These are phyloP conservation scores for Ormyrus nitidulus DNA, from an alignment of 2,888 invertebrate species.

Conservation along the genomic window DNA sequence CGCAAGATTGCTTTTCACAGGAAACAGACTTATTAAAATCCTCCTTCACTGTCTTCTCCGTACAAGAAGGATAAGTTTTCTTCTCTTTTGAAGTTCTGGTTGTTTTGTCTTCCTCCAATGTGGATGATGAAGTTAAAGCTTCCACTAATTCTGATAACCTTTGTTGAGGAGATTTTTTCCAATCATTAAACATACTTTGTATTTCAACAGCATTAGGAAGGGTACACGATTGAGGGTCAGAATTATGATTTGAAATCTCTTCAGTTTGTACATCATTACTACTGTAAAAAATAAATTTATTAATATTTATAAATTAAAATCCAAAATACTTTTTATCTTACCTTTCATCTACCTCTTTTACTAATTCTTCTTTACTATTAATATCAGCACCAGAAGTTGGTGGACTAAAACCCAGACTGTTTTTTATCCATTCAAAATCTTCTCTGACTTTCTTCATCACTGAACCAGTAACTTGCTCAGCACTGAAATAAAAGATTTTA, in stretches of 20 bases:
- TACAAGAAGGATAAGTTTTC: constrained; percentile 47
- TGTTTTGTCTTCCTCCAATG: constrained; percentile 53
- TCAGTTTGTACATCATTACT: constrained; percentile 37
- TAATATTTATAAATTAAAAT: background rate
- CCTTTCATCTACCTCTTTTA: constrained; percentile 45
- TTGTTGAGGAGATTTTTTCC: constrained; percentile 66
- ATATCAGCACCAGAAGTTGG: constrained; percentile 50
- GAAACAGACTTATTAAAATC: constrained; percentile 45
- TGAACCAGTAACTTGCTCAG: constrained; percentile 66
- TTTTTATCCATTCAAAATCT: constrained; percentile 66
- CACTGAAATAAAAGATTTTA: constrained; percentile 59
- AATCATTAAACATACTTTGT: constrained; percentile 66
- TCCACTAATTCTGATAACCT: constrained; percentile 65
- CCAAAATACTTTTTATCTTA: background rate
- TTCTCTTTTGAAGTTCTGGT: constrained; percentile 43
- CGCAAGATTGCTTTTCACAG: constrained; percentile 47
- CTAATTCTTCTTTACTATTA: constrained; percentile 34
- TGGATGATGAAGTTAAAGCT: constrained; percentile 59
- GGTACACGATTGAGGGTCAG: constrained; percentile 40
- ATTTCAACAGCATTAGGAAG: constrained; percentile 57
- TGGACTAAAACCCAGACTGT: constrained; percentile 61
- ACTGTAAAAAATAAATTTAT: constrained; percentile 14
- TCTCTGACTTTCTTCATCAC: constrained; percentile 66
- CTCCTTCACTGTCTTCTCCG: constrained; percentile 48
- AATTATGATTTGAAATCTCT: constrained; percentile 25